Base-by-base conservation (phyloP, 2,797 vertebrate species). In the Mormyrus proboscirostris region DNA sequence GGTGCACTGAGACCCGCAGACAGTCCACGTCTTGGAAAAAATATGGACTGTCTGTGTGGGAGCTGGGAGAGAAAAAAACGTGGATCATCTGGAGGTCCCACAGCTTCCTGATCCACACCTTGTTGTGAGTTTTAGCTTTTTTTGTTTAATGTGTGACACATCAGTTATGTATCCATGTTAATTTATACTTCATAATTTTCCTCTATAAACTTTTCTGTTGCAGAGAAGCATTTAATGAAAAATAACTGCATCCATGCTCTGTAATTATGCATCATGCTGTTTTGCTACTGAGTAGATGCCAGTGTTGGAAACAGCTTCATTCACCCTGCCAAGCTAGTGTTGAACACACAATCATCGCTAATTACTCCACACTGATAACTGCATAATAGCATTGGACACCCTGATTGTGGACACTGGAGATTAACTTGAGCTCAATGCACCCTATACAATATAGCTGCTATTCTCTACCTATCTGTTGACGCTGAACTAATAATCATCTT, bases 201-300 rank as follows among this genome's bases (percentile, higher is more conserved):
- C 41, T 79, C 47, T 47, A 79, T 9, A 79, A 7, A 19, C 33
- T 44, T 44, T 19, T 79, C 73, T 44, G 14, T 79, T 44, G 2
- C 19, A 2, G 12, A 79, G 38, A 79, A 47, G 7, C 9, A 79
- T 7, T 47, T 47, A n/a, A 47, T 44, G n/a, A 19, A 44, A 44
- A 79, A 47, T 33, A 79, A 41, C 14, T 44, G 38, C 6, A n/a
- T 44, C 38, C 29, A 6, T 19, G 73, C 16, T 44, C 33, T 79
- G 73, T 79, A 79, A 79, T 79, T 79, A 79, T 79, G 73, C 73
- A 44, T 79, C 19, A 79, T 44, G 19, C 73, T 79, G 38, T 79
- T 44, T 44, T 44, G 38, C 73, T 44, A n/a, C 9, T 79, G 73
- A 44, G 14, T 79, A 79, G 73, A 7, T 44, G 38, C 16, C 73